Conservation (phyloP, 1,140 invertebrate species). For the Drosophila pseudoobscura region DNA sequence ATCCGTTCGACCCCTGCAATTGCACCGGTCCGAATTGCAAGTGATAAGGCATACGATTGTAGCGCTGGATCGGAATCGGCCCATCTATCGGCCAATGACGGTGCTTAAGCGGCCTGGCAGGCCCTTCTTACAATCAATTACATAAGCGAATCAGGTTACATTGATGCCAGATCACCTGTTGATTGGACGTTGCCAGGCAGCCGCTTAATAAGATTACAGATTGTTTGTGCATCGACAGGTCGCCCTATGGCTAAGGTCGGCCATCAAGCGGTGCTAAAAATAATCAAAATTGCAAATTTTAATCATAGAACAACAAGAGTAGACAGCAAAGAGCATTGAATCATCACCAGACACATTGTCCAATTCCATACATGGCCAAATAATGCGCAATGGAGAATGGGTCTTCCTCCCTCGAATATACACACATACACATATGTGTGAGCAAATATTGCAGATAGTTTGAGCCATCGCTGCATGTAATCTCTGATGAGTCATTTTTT, state of each 20-base stretch:
- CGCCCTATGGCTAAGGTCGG: neutral
- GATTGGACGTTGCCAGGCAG: constrained; percentile 27
- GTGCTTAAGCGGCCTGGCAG: neutral
- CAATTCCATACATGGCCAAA: constrained; percentile 1
- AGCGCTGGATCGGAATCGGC: neutral
- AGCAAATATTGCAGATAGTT: too few relatives aligned
- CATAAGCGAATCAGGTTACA: constrained; percentile 8
- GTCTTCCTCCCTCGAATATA: too few relatives aligned
- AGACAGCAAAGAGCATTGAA: constrained; percentile 36
- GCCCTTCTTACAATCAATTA: neutral
- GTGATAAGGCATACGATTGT: constrained; percentile 23
- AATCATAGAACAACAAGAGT: constrained; percentile 19
- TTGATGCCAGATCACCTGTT: constrained; percentile 9
- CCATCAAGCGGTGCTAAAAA: constrained; percentile 44
- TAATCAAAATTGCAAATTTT: constrained; percentile 35
- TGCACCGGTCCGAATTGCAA: constrained; percentile 29
- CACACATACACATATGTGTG: too few relatives aligned
- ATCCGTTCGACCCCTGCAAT: constrained; percentile 49
- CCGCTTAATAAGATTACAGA: constrained; percentile 24
- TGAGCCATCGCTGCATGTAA: too few relatives aligned
- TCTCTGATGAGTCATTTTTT: too few relatives aligned
- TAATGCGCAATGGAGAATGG: neutral
- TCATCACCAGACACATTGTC: constrained; percentile 6
- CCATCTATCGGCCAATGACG: constrained; percentile 3
- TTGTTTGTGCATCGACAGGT: constrained; percentile 14